phyloP scores from a whole-genome alignment of 1,140 invertebrate genomes.

The Platyscapa corneri region DNA sequence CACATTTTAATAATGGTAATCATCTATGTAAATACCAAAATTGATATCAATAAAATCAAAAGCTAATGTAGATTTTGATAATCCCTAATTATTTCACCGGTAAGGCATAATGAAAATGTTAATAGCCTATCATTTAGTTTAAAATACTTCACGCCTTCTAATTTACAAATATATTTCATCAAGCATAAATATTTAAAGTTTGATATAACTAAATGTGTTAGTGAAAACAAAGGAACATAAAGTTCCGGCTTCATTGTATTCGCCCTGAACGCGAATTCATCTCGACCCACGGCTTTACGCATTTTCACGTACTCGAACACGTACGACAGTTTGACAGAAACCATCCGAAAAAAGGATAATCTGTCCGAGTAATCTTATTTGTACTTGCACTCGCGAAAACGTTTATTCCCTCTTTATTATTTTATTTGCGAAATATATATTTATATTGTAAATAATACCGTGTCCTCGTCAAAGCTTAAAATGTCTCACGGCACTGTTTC shows the following conservation, averaged over 20 bases:
- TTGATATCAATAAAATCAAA: background rate
- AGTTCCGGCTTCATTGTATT: constrained; percentile 43
- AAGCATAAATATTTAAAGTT: constrained; percentile 42
- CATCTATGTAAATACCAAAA: background rate
- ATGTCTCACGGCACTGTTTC: constrained; percentile 29
- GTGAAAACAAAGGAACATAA: constrained; percentile 50
- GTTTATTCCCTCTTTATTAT: background rate
- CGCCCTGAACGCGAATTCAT: constrained; percentile 22
- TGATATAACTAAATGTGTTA: constrained; percentile 42
- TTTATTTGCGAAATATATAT: constrained; percentile 9
- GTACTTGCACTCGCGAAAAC: background rate
- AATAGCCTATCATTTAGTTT: constrained; percentile 30
- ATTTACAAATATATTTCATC: constrained; percentile 30
- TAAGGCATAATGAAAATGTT: constrained; percentile 2
- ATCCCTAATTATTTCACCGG: constrained; percentile 17
- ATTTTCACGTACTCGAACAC: constrained; percentile 36
- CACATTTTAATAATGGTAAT: background rate
- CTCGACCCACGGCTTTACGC: constrained; percentile 38
- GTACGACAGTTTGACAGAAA: constrained; percentile 17
- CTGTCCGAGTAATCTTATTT: background rate
- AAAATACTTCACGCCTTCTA: constrained; percentile 38
- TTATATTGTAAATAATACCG: constrained; percentile 29
- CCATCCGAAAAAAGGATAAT: background rate
- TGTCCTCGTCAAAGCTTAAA: constrained; percentile 10
- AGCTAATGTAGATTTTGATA: constrained; percentile 7